Evolutionary conservation across 2,888 invertebrate genomes (phyloP).

Genomic region (Dioctria linearis): DNA sequence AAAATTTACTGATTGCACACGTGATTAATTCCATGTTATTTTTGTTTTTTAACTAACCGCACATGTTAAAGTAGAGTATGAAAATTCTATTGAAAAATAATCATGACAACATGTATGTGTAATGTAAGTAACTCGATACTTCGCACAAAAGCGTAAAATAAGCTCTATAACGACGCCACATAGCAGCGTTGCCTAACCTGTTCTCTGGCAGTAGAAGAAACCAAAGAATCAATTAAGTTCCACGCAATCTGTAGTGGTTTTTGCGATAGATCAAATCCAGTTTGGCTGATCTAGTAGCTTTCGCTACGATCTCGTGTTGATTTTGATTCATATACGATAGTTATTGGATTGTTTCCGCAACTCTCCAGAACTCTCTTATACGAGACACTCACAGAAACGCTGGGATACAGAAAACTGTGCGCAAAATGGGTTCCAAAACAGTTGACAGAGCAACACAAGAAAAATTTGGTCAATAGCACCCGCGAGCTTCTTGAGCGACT

Average conservation of each 20-base stretch:
- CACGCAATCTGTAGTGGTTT: background rate
- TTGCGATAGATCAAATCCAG: background rate
- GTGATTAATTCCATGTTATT: background rate
- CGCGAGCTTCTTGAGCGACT: too few relatives aligned
- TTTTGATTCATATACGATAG: background rate
- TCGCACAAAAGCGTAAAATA: background rate
- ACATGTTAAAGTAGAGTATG: background rate
- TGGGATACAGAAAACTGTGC: too few relatives aligned
- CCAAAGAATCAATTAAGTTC: constrained; percentile 8
- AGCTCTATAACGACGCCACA: background rate
- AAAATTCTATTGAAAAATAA: constrained; percentile 1
- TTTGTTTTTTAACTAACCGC: background rate
- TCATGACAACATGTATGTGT: background rate
- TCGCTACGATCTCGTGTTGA: background rate
- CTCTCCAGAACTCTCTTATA: too few relatives aligned
- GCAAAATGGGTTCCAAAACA: too few relatives aligned
- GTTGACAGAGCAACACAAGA: too few relatives aligned
- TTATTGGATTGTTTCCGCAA: background rate
- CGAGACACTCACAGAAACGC: too few relatives aligned
- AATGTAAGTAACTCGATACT: background rate
- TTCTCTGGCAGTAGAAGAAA: background rate
- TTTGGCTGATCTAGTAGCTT: background rate
- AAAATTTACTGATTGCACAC: background rate
- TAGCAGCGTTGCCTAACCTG: too few relatives aligned
- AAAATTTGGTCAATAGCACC: too few relatives aligned